Evolutionary conservation across 2,888 invertebrate species (phyloP).

Genomic region (Pyrrhia umbra): DNA sequence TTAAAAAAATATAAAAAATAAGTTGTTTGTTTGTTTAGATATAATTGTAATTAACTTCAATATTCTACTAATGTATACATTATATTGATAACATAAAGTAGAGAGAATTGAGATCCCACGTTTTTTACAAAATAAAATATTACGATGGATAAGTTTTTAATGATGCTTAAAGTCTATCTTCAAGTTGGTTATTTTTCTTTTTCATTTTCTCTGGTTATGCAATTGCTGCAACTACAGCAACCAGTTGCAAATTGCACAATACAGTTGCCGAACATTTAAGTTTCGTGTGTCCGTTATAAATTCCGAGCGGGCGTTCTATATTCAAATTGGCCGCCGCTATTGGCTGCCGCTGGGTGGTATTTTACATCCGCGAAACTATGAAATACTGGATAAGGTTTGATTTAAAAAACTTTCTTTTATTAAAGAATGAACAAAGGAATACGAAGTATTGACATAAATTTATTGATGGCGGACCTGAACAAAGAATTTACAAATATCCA

Average conservation of each 20-base stretch:
- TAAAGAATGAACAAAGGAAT: neutral
- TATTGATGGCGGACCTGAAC: too few species aligned
- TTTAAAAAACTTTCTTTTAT: constrained; percentile 9
- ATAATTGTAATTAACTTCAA: too few species aligned
- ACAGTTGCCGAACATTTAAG: constrained; percentile 77
- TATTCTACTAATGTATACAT: too few species aligned
- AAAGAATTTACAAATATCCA: too few species aligned
- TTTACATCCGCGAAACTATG: constrained; percentile 67
- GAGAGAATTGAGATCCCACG: too few species aligned
- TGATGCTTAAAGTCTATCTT: too few species aligned
- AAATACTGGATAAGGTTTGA: constrained; percentile 58
- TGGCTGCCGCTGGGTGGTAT: constrained; percentile 80
- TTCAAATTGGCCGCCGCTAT: constrained; percentile 88
- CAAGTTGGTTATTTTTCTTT: constrained; percentile 19
- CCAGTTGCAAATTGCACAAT: constrained; percentile 55
- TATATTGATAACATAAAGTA: too few species aligned
- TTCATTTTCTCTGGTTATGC: constrained; percentile 12
- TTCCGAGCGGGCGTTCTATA: constrained; percentile 87
- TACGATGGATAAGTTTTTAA: too few species aligned
- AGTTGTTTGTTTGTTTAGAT: too few species aligned
- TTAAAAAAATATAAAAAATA: too few species aligned
- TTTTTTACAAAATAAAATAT: neutral
- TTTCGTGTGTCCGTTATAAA: constrained; percentile 87
- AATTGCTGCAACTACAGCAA: constrained; percentile 25
- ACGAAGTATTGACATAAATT: too few species aligned